Evolutionary conservation across 1,140 invertebrate genomes (phyloP), one percentile per base, ranked within the genome.

Genomic region (Ctenoplectra terminalis): DNA sequence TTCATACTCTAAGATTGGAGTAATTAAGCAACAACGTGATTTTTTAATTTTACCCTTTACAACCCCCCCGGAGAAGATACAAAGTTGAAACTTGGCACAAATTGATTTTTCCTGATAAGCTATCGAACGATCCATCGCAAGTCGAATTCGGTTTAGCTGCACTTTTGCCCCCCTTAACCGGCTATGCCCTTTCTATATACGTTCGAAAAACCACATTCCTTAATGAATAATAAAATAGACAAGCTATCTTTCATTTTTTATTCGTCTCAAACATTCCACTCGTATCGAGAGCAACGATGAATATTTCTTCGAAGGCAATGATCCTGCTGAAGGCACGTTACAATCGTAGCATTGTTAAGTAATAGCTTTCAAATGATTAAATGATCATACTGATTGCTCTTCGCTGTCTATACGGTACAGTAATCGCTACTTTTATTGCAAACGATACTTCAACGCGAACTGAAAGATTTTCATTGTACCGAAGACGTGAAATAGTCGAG

Each of bases 241-340:
- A 50, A 52, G 46, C 26, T 23, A 2, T 7, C 31, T 9, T 37
- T 37, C 31, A 52, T 48, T 69, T 52, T 52, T 11, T 29, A 5
- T 40, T n/a, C 4, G 50, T 31, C 31, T 52, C 8, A 23, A 2
- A 23, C 26, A 29, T 67, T 29, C 64, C 64, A 29, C 15, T 0
- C 64, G 15, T 67, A 67, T 67, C 17, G n/a, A 37, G n/a, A 69
- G 29, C 48, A 34, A 52, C 5, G 63, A 66, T 46, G 17, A 66
- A 29, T 11, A 43, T 34, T 69, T 69, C 66, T 31, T 52, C 48
- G 66, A 52, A 69, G 46, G 26, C 66, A 69, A 23, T 34, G 66
- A 69, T 52, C 46, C 15, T 4, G 6, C 11, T 23, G 20, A 23
- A 50, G 20, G 23, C 40, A 50, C 43, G 23, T 50, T 23, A 69